Conservation (phyloP, 2,113 vertebrate species). For the Hippocampus barbouri region DNA sequence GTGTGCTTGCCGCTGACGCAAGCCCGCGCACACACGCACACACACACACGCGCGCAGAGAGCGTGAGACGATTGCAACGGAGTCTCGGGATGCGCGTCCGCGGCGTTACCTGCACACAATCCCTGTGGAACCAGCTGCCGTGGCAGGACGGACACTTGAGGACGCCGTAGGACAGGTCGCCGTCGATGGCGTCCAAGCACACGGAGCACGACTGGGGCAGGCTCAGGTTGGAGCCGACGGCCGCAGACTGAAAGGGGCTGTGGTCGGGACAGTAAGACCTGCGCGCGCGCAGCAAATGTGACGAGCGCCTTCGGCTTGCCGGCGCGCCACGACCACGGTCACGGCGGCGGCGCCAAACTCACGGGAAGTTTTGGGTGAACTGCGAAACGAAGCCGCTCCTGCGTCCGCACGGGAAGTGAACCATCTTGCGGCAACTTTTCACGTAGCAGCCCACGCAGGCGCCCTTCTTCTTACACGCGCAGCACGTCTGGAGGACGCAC, state of each 20-base stretch:
- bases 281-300: background rate
- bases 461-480: conserved; percentile 81
- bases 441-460: conserved; percentile 87
- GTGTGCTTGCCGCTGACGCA: conserved; percentile 83
- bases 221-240: conserved; percentile 49
- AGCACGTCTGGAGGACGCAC: conserved; percentile 73
- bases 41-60: background rate
- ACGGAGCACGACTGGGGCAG: conserved; percentile 85
- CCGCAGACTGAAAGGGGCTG: conserved; percentile 78
- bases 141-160: conserved; percentile 91
- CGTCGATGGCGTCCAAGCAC: conserved; percentile 84
- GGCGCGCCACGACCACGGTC: too few relatives aligned
- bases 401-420: conserved; percentile 89
- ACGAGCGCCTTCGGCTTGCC: too few relatives aligned
- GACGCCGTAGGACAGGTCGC: conserved; percentile 75
- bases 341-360: conserved; percentile 47
- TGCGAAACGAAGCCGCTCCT: conserved; percentile 84
- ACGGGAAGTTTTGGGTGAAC: conserved; percentile 87
- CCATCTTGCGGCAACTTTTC: conserved; percentile 80
- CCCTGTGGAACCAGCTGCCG: conserved; percentile 91
- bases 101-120: conserved; percentile 85
- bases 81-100: background rate
- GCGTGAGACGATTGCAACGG: background rate
- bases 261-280: conserved; percentile 91
- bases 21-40: conserved; percentile 11